These are phyloP conservation scores for Falco biarmicus DNA, from an alignment of 2,797 vertebrate genomes.

Conservation along the genomic window DNA sequence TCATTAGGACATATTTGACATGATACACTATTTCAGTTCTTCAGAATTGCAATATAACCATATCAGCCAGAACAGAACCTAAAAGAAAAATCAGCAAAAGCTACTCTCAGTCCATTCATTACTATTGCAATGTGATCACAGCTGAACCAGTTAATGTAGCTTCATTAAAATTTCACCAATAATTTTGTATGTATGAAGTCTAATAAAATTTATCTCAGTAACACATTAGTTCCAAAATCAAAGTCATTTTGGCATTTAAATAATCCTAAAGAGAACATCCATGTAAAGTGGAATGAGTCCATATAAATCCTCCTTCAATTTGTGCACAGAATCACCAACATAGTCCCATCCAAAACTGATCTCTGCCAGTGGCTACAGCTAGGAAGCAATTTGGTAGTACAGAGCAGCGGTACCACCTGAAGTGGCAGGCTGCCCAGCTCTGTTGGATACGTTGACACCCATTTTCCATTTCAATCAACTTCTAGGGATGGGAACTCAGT, in stretches of 20 bases:
- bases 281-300: background rate
- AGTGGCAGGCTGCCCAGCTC: background rate
- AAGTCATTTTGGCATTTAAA: background rate
- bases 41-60: background rate
- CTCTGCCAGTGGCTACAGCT: background rate
- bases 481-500: background rate
- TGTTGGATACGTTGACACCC: accelerated
- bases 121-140: background rate
- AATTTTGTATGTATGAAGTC: background rate
- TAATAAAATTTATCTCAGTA: background rate
- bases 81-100: background rate
- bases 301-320: background rate
- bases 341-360: background rate
- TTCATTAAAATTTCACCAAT: background rate
- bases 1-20: background rate
- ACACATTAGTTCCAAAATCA: background rate
- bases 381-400: background rate
- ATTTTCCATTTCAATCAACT: background rate
- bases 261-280: background rate
- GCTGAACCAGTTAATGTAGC: accelerated
- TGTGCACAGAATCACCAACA: background rate
- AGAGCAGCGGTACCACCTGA: background rate
- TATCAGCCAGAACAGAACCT: background rate
- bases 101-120: background rate
- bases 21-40: background rate